These are phyloP conservation scores for Pungitius pungitius DNA, from an alignment of 2,113 vertebrate species.

Conservation along the genomic window DNA sequence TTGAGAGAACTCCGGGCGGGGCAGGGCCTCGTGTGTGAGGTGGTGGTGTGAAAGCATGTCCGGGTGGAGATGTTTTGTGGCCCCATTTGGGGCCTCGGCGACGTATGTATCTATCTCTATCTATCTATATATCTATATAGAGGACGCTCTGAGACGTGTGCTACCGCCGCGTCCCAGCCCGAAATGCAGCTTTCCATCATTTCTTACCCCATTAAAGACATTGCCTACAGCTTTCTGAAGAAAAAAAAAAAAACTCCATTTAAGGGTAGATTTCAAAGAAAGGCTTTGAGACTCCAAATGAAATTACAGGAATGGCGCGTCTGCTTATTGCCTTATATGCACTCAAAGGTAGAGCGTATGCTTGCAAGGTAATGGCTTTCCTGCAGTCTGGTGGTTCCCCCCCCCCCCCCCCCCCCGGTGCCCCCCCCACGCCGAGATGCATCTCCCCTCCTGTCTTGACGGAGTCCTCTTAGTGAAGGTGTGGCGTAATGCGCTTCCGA, in stretches of 20 bases:
- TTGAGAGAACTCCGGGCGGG: slow-evolving; percentile 72
- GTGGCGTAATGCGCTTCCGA: slow-evolving; percentile 70
- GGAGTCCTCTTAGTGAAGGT: slow-evolving; percentile 73
- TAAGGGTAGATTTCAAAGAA: slow-evolving; percentile 65
- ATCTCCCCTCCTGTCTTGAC: slow-evolving; percentile 69
- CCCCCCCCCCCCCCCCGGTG: too few relatives aligned
- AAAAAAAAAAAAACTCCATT: slow-evolving; percentile 63
- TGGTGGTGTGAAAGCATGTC: slow-evolving; percentile 53
- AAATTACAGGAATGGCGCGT: slow-evolving; percentile 68
- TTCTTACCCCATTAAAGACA: slow-evolving; percentile 38
- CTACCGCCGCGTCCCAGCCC: too few relatives aligned
- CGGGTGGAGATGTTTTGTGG: slow-evolving; percentile 55
- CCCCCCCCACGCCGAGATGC: slow-evolving; percentile 72
- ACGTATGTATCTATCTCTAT: too few relatives aligned
- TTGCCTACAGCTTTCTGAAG: slow-evolving; percentile 45
- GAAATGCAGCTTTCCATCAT: slow-evolving; percentile 12
- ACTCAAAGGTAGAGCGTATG: slow-evolving; percentile 72
- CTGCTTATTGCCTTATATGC: slow-evolving; percentile 71
- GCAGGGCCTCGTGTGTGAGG: slow-evolving; percentile 57
- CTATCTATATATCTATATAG: too few relatives aligned
- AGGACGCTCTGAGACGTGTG: slow-evolving; percentile 55
- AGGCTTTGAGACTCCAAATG: slow-evolving; percentile 59
- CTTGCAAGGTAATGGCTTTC: slow-evolving; percentile 75
- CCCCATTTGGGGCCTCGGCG: slow-evolving; percentile 40
- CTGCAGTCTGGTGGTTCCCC: slow-evolving; percentile 57